Evolutionary conservation across 2,113 vertebrate species (phyloP).

Genomic region (Gallinago paraguaiae): DNA sequence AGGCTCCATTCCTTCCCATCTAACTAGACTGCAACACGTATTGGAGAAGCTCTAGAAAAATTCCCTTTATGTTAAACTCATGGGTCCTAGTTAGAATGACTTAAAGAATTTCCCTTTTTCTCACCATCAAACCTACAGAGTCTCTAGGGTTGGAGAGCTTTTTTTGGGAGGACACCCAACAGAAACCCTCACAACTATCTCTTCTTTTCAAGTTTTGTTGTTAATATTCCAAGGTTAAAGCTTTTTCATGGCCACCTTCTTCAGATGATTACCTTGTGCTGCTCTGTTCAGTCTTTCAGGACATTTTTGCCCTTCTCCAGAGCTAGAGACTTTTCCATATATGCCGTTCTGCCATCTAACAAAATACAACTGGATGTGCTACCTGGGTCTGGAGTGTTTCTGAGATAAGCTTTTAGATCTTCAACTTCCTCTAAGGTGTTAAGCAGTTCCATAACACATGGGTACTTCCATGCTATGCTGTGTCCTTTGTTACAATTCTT

Average conservation of each 20-base stretch:
- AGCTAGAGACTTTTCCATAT: not conserved
- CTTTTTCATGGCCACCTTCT: not conserved
- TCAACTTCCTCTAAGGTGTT: not conserved
- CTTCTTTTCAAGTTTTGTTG: not conserved
- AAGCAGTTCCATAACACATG: fast-evolving
- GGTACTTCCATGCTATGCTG: fast-evolving
- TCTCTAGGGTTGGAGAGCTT: not conserved
- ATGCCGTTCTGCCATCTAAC: not conserved
- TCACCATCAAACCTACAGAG: not conserved
- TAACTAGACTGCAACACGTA: not conserved
- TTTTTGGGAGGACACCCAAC: not conserved
- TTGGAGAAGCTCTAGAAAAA: not conserved
- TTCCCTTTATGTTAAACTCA: not conserved
- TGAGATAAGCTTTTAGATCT: not conserved
- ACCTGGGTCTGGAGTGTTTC: not conserved
- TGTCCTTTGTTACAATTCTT: not conserved
- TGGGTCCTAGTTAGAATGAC: not conserved
- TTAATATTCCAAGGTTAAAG: not conserved
- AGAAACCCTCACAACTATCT: fast-evolving
- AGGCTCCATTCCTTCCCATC: not conserved
- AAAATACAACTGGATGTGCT: not conserved
- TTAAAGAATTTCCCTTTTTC: not conserved
- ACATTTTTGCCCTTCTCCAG: not conserved
- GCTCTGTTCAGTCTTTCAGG: not conserved
- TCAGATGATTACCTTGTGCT: not conserved